These are phyloP conservation scores for Squalus acanthias DNA, from an alignment of 2,797 vertebrate species.

Conservation along the genomic window DNA sequence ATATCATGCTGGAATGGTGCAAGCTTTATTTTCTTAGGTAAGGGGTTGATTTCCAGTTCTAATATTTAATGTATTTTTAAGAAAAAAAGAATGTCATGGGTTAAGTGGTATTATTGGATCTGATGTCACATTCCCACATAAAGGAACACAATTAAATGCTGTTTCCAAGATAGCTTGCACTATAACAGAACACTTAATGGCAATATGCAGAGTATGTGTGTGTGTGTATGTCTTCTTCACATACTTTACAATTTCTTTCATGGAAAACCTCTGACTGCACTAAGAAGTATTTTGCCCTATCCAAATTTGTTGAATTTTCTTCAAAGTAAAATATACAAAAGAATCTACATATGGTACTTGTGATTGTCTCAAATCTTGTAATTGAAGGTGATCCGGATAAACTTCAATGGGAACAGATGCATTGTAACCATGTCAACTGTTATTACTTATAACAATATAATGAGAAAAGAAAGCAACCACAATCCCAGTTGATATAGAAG, in stretches of 20 bases:
- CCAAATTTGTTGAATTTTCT: not conserved
- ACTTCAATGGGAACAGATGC: not conserved
- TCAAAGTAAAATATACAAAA: too few relatives aligned
- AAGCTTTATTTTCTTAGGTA: conserved; percentile 27
- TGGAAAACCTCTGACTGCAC: not conserved
- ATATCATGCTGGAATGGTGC: not conserved
- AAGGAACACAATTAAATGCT: not conserved
- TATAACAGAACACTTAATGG: not conserved
- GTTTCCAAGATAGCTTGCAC: conserved; percentile 11
- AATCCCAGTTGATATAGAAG: not conserved
- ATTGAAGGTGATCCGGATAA: not conserved
- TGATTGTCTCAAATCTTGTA: not conserved
- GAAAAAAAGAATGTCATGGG: conserved; percentile 24
- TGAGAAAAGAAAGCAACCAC: conserved; percentile 9
- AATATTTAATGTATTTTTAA: conserved; percentile 8
- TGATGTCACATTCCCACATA: not conserved
- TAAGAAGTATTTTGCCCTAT: not conserved
- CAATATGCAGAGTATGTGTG: not conserved
- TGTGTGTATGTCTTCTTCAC: not conserved
- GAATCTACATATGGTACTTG: not conserved
- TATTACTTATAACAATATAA: not conserved
- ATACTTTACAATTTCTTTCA: not conserved
- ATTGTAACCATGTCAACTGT: not conserved
- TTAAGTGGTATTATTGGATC: conserved; percentile 23
- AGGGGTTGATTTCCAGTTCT: conserved; percentile 15